A percentile compares a stretch with the other conserved stretches of the same genome.
phyloP scores from a whole-genome alignment of 2,888 invertebrate genomes.

The Nephrotoma guestfalica region DNA sequence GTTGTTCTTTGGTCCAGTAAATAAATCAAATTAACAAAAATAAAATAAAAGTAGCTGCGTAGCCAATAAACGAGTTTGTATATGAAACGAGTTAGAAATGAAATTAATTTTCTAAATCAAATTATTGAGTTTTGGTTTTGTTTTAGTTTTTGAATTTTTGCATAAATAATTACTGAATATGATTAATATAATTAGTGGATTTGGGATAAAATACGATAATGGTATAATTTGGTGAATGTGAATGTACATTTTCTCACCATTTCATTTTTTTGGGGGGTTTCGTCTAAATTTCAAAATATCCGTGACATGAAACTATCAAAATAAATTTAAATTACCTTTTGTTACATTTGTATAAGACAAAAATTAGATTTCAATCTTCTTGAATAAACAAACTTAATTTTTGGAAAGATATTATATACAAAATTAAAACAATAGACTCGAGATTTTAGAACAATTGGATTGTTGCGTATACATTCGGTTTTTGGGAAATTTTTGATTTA shows the following conservation, averaged over 20 bases:
- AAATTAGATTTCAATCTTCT: not conserved
- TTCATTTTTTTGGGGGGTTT: no score
- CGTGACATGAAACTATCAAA: not conserved
- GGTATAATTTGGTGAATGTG: no score
- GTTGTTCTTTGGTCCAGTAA: conserved; percentile 1
- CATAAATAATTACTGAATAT: no score
- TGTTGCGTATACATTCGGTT: not conserved
- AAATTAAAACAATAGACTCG: not conserved
- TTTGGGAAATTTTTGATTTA: not conserved
- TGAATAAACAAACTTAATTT: not conserved
- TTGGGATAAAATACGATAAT: no score
- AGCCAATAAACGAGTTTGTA: not conserved
- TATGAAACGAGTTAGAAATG: not conserved
- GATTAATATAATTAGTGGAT: no score
- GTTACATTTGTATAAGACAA: not conserved
- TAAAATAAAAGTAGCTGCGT: not conserved
- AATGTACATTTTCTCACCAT: no score
- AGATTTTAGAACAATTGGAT: not conserved
- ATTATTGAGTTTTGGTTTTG: not conserved
- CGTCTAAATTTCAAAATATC: no score
- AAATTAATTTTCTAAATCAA: not conserved
- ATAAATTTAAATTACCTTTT: not conserved
- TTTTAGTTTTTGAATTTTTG: no score
- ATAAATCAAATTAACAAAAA: conserved; percentile 1
- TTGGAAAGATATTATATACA: not conserved